A percentile compares a stretch with the other conserved stretches of the same genome.
Evolutionary conservation across 2,113 vertebrate genomes (phyloP).

Genomic region (Notarius lentiginosus): DNA sequence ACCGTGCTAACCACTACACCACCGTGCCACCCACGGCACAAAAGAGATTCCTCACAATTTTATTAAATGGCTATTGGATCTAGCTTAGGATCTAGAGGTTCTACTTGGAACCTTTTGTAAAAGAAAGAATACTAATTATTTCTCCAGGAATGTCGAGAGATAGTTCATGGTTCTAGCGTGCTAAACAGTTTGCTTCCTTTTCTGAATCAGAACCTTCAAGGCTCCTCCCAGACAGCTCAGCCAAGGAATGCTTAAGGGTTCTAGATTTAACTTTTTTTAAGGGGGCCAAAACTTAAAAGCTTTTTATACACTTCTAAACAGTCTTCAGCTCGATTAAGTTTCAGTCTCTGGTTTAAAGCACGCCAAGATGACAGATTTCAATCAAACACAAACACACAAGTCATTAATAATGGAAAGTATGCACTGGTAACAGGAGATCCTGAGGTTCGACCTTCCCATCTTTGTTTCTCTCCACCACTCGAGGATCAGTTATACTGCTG

Average conservation of each 20-base stretch:
- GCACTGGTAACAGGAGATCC: constrained; percentile 19
- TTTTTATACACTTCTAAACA: background rate
- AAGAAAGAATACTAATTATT: too few species aligned
- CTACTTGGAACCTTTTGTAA: background rate
- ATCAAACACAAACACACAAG: background rate
- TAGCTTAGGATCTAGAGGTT: background rate
- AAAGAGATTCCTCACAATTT: background rate
- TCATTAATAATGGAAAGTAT: constrained; percentile 24
- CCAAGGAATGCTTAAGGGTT: background rate
- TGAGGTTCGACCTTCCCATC: constrained; percentile 32
- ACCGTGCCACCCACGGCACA: too few species aligned
- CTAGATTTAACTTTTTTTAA: background rate
- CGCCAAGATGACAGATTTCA: background rate
- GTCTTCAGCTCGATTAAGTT: background rate
- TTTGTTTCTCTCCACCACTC: constrained; percentile 34
- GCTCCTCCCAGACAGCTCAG: background rate
- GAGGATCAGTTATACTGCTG: background rate
- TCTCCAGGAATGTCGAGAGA: background rate
- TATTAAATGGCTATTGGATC: background rate
- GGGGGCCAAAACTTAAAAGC: background rate
- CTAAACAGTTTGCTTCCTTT: too few species aligned
- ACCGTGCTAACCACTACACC: too few species aligned
- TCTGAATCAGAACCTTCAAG: background rate
- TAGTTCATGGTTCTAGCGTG: too few species aligned
- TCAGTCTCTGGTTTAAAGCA: background rate